A percentile compares a stretch with the other conserved stretches of the same genome.
Conservation (phyloP, 1,140 invertebrate genomes). For the Halesus radiatus region DNA sequence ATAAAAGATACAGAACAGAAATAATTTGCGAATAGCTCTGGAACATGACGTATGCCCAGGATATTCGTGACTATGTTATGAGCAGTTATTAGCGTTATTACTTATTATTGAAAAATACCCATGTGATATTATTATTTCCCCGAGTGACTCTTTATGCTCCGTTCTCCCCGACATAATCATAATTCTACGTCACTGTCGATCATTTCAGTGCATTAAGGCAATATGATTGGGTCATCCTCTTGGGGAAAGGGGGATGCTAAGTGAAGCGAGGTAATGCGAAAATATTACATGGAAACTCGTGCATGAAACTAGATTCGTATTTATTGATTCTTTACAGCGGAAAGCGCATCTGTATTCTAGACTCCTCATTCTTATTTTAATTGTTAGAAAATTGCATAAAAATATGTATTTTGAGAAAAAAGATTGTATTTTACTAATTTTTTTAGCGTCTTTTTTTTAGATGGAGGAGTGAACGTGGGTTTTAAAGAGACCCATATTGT, state of each 20-base stretch:
- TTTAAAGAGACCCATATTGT: no score
- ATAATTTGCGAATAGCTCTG: not conserved
- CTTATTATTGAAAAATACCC: no score
- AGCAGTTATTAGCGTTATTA: not conserved
- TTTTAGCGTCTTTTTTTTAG: no score
- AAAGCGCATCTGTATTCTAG: no score
- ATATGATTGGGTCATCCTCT: not conserved
- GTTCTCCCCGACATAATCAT: conserved; percentile 3
- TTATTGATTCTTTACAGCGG: no score
- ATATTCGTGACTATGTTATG: conserved; percentile 21
- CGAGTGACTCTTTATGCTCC: conserved; percentile 1
- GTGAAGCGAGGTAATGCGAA: not conserved
- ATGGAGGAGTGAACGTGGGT: no score
- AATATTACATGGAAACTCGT: not conserved
- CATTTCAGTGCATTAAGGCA: conserved; percentile 26
- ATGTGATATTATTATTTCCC: conserved; percentile 2
- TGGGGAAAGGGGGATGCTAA: not conserved
- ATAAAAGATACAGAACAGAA: no score
- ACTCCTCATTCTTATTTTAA: no score
- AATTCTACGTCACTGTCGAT: conserved; percentile 4
- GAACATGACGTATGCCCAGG: not conserved
- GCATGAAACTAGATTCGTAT: no score
- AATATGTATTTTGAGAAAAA: no score
- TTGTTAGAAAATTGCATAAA: no score
- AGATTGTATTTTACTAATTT: no score